Evolutionary conservation across 1,140 invertebrate species (phyloP).

Genomic region (roundworm (Caenorhabditis elegans)): WBcel235 BX284605.5:77001-77500

Average conservation of each 20-base stretch:
- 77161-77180: background rate
- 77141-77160: too few relatives aligned
- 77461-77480: too few relatives aligned
- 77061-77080: too few relatives aligned
- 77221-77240: slow-evolving; percentile 26
- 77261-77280: slow-evolving; percentile 2
- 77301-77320: slow-evolving; percentile 41
- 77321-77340: slow-evolving; percentile 38
- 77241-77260: background rate
- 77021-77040: too few relatives aligned
- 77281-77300: background rate
- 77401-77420: slow-evolving; percentile 10
- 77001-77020: too few relatives aligned
- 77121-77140: too few relatives aligned
- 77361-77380: slow-evolving; percentile 15
- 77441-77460: background rate
- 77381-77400: slow-evolving; percentile 35
- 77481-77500: too few relatives aligned
- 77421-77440: too few relatives aligned
- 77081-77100: too few relatives aligned
- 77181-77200: background rate
- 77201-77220: background rate
- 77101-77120: too few relatives aligned
- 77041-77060: too few relatives aligned
- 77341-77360: slow-evolving; percentile 34